Conservation (phyloP, 2,888 invertebrate genomes). For the Heliconius cydno region DNA sequence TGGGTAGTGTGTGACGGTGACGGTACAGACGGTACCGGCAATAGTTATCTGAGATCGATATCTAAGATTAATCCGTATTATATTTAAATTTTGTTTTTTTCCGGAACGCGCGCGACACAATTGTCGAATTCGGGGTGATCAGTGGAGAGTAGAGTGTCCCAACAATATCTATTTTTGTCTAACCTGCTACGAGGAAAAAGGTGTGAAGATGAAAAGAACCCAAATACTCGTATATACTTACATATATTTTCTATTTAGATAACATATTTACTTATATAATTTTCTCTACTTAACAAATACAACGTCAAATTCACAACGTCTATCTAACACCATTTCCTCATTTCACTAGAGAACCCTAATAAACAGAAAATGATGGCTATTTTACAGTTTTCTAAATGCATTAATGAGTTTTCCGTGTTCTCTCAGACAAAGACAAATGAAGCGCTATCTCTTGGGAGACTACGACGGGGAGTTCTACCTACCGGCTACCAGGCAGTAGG, state of each 20-base stretch:
- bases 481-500: not conserved
- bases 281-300: not conserved
- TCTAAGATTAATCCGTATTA: no score
- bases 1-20: no score
- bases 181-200: not conserved
- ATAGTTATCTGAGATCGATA: no score
- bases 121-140: no score
- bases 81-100: no score
- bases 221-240: not conserved
- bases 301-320: not conserved
- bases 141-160: not conserved
- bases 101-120: no score
- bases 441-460: slow-evolving; percentile 47
- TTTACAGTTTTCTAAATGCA: slow-evolving; percentile 35
- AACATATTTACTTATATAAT: not conserved
- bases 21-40: no score
- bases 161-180: not conserved
- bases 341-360: not conserved
- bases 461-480: not conserved
- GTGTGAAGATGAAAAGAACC: not conserved
- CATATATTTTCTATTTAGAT: not conserved
- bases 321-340: not conserved
- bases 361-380: slow-evolving; percentile 28
- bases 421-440: slow-evolving; percentile 49
- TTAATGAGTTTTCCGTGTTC: slow-evolving; percentile 68